Evolutionary conservation across 2,797 vertebrate genomes (phyloP).

Genomic region (Micropoecilia bifurca): DNA sequence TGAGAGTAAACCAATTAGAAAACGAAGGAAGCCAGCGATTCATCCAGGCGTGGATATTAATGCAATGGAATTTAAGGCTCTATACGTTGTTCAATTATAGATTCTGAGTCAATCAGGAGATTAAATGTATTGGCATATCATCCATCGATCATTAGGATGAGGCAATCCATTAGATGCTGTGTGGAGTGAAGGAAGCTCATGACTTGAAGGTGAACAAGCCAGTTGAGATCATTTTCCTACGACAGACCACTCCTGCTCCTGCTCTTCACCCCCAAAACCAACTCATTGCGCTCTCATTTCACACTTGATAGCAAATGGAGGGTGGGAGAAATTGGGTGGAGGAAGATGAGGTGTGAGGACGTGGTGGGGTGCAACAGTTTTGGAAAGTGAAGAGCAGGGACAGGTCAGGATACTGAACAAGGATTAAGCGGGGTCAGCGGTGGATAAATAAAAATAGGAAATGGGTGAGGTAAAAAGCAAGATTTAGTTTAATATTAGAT

Average conservation of each 20-base stretch:
- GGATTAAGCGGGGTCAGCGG: constrained; percentile 24
- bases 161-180: constrained; percentile 19
- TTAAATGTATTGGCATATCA: constrained; percentile 18
- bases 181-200: constrained; percentile 11
- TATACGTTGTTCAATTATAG: background rate
- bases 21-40: constrained; percentile 50
- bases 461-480: background rate
- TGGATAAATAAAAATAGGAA: constrained; percentile 36
- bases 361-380: constrained; percentile 19
- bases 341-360: constrained; percentile 19
- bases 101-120: constrained; percentile 16
- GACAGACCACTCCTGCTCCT: constrained; percentile 60
- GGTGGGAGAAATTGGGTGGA: constrained; percentile 7
- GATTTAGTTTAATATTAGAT: constrained; percentile 3
- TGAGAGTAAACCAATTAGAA: constrained; percentile 62
- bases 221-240: constrained; percentile 68
- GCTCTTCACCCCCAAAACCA: constrained; percentile 60
- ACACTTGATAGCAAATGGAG: constrained; percentile 68
- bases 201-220: constrained; percentile 45
- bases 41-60: constrained; percentile 25
- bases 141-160: constrained; percentile 32
- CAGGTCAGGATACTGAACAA: background rate
- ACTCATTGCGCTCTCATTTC: constrained; percentile 73
- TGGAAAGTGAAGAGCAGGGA: constrained; percentile 11
- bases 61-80: constrained; percentile 20